Base-by-base conservation (phyloP, 2,888 invertebrate species). In the Protonemura montana region DNA sequence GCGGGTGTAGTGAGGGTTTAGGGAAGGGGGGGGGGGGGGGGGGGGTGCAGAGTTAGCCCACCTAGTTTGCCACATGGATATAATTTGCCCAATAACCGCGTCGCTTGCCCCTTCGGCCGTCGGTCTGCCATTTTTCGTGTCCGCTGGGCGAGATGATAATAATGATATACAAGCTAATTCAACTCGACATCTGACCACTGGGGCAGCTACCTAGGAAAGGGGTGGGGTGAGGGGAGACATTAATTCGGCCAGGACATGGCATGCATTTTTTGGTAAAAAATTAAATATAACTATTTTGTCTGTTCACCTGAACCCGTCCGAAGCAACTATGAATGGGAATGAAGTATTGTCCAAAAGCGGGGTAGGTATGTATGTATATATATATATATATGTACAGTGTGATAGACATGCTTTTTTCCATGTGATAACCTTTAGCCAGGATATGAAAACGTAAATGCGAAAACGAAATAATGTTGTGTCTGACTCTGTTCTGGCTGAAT, bases 41-140 rank as follows among this genome's bases (percentile, higher is more conserved):
- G 16, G 59, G 16, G 21, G 21, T 59, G 76, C 27, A 77, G 16
- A 80, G 87, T 87, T 87, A 87, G 27, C 76, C 10, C 86, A 86
- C 85, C 29, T 59, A 59, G 59, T 59, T 41, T 59, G 59, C 16
- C 59, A n/a, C n/a, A 21, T 59, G 16, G 59, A 10, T 59, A 13
- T 59, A 59, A 35, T 59, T 21, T 87, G 87, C 77, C 76, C 85
- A 81, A 81, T 81, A 81, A 81, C 35, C 35, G 81, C 29, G 59
- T 21, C 59, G 59, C 59, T 59, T 59, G 59, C 21, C 16, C 21
- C 16, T n/a, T n/a, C n/a, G 5, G 41, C 16, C 59, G 59, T 21
- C 59, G 59, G 81, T 10, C 81, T 81, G 29, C 28, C 30, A 81
- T 81, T 28, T 81, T 30, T 30, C 30, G 30, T 30, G 81, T 28